Conservation (phyloP, 2,797 vertebrate genomes). For the Pipistrellus kuhlii region DNA sequence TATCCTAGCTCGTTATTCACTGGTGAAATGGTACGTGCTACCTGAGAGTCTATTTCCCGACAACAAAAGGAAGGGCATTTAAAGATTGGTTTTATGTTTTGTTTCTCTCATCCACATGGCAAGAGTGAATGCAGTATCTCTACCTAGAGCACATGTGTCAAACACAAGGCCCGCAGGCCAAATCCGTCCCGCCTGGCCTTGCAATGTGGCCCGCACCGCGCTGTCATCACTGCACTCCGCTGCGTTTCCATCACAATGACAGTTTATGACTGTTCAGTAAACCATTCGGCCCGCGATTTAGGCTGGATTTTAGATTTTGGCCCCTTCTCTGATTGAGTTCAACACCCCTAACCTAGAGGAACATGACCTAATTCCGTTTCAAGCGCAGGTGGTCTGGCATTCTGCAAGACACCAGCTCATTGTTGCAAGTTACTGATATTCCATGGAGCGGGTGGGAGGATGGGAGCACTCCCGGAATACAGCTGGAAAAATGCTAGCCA, state of each 20-base stretch:
- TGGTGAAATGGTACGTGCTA: conserved; percentile 51
- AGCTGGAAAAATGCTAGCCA: not conserved
- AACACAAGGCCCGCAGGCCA: no score
- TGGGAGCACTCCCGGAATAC: accelerated
- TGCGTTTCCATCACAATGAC: no score
- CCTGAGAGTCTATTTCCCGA: conserved; percentile 59
- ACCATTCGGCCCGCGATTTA: no score
- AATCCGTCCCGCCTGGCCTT: no score
- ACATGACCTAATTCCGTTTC: not conserved
- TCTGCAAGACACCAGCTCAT: not conserved
- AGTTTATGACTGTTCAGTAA: no score
- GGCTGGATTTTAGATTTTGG: no score
- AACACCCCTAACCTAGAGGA: conserved; percentile 17
- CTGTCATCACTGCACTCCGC: no score
- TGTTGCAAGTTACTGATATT: accelerated
- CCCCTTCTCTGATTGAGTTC: no score
- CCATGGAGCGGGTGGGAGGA: accelerated
- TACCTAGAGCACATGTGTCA: no score
- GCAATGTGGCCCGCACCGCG: no score
- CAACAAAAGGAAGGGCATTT: conserved; percentile 77
- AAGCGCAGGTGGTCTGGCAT: not conserved
- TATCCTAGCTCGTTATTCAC: conserved; percentile 66
- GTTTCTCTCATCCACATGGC: conserved; percentile 42
- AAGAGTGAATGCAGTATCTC: not conserved
- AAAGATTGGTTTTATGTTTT: conserved; percentile 68